These are phyloP conservation scores for Ceriagrion tenellum DNA, from an alignment of 2,888 invertebrate genomes.

Conservation along the genomic window DNA sequence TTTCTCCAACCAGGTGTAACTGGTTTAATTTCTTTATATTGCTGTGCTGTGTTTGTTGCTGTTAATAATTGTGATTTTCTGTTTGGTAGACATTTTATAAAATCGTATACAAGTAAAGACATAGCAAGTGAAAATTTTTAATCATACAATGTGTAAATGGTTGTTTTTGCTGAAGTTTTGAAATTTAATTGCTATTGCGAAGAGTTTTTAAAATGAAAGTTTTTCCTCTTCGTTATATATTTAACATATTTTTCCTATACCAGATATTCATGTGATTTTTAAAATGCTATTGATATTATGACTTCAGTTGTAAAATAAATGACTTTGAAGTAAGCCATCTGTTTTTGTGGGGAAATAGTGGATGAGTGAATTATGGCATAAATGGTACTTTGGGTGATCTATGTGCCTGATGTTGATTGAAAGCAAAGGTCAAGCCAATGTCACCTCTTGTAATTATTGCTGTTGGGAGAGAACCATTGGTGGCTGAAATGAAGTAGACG, in stretches of 20 bases:
- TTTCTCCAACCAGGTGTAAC: neutral
- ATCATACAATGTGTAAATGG: neutral
- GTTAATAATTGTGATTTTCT: neutral
- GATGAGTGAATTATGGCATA: too few relatives aligned
- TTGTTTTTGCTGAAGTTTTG: slow-evolving; percentile 27
- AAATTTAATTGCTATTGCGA: neutral
- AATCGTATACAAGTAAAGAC: neutral
- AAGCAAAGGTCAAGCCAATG: too few relatives aligned
- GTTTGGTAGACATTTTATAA: neutral
- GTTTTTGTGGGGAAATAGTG: neutral
- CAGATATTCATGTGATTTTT: slow-evolving; percentile 43
- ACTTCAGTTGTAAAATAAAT: slow-evolving; percentile 23
- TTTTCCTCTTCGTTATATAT: slow-evolving; percentile 10
- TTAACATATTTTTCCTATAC: slow-evolving; percentile 50
- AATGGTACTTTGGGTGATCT: too few relatives aligned
- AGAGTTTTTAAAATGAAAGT: neutral
- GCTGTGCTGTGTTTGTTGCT: neutral
- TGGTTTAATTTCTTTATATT: neutral
- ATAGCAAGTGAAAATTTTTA: neutral
- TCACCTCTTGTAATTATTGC: too few relatives aligned
- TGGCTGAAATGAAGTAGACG: too few relatives aligned
- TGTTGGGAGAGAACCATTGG: too few relatives aligned
- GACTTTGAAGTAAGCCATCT: neutral
- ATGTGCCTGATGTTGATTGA: too few relatives aligned
- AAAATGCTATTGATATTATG: slow-evolving; percentile 51